Evolutionary conservation across 2,797 vertebrate genomes (phyloP).

Genomic region (Macrochelys suwanniensis): DNA sequence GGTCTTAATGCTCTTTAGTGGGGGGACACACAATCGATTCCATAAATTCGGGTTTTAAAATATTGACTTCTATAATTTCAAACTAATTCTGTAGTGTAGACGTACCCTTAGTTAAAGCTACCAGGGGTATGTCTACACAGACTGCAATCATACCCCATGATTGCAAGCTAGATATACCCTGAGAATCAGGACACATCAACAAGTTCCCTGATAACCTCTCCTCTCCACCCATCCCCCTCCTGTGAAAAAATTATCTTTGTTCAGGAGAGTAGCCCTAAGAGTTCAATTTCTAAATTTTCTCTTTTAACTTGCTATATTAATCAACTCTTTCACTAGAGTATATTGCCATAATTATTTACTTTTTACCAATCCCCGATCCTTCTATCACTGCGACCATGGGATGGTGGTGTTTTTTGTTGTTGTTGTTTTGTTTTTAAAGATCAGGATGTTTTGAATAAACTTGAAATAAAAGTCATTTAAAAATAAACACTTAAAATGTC

Average conservation of each 20-base stretch:
- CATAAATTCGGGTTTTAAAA: too few relatives aligned
- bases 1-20: too few relatives aligned
- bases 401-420: not conserved
- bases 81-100: too few relatives aligned
- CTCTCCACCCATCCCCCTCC: not conserved
- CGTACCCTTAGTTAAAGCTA: too few relatives aligned
- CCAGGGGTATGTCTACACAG: not conserved
- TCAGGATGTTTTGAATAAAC: accelerated
- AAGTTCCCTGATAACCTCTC: not conserved
- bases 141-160: not conserved
- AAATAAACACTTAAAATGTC: not conserved
- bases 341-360: accelerated
- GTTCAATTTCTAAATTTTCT: not conserved
- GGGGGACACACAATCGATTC: too few relatives aligned
- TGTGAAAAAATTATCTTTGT: not conserved
- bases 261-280: not conserved
- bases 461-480: not conserved
- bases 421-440: not conserved
- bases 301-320: not conserved
- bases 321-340: not conserved
- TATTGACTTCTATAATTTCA: too few relatives aligned
- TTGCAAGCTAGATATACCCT: not conserved
- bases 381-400: not conserved
- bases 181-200: not conserved
- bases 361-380: not conserved